Base-by-base conservation (phyloP, 1,140 invertebrate species). In the Leptinotarsa lineolata region DNA sequence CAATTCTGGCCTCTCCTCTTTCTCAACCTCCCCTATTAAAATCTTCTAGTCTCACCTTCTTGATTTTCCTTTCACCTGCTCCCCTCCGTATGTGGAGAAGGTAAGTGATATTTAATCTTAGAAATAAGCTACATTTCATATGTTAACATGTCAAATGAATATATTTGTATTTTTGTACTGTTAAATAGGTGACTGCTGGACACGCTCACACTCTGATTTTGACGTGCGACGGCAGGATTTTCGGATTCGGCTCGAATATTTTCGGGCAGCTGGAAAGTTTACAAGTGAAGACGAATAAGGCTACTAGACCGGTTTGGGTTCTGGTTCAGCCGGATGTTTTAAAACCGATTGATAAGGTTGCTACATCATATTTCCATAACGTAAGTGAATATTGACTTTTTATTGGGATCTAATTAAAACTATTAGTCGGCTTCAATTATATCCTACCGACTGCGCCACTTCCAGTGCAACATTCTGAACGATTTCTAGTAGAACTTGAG, bases 331-430 rank as follows among this genome's bases (percentile, higher is more conserved):
- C 89, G 3, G 86, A 88, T 20, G 85, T 86, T 69, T 83, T 85
- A 73, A 87, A 87, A 76, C 85, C 86, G 68, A 90, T 94, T 76
- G 88, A 86, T 70, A 85, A 89, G 73, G 90, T 95, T 79, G 87
- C 91, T 70, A 92, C 92, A 44, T 91, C 90, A 81, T 94, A 93
- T 84, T 95, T 95, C 85, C 92, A 94, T 78, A 93, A 91, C 87
- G 93, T 94, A 87, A 89, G 90, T 87, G 59, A 39, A 18, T 21
- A 18, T 59, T 16, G 16, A 59, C 58, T 20, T 12, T 16, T 59
- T 59, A 59, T n/a, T n/a, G 58, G 16, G 15, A 59, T n/a, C 20
- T 20, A 67, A 6, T 67, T 60, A 59, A 68, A 39, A 6, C 30
- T 11, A 30, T 30, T 8, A 30, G 30, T 30, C 30, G 30, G 30